phyloP scores from a whole-genome alignment of 2,797 vertebrate genomes.

The Chloroceryle amazona region DNA sequence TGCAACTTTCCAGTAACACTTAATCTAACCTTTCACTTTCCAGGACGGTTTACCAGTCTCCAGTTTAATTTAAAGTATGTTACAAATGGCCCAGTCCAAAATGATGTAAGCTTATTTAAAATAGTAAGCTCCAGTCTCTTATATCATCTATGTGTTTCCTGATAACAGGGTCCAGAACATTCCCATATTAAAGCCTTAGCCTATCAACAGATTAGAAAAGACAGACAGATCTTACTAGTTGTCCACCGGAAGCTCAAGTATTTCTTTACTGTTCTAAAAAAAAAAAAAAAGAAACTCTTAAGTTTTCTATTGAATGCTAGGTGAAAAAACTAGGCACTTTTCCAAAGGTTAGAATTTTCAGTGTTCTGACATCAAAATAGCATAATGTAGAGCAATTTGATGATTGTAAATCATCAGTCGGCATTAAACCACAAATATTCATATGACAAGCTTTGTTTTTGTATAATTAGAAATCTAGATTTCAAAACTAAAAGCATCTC shows the following conservation, averaged over 20 bases:
- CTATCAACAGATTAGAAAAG: not conserved
- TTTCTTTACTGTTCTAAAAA: not conserved
- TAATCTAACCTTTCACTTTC: not conserved
- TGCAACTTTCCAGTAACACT: not conserved
- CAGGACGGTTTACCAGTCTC: not conserved
- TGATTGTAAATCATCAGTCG: not conserved
- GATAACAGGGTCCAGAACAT: not conserved
- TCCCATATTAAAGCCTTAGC: not conserved
- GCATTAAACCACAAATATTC: not conserved
- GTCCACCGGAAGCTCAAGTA: not conserved
- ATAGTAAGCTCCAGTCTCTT: not conserved
- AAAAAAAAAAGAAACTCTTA: not conserved
- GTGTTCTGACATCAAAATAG: not conserved
- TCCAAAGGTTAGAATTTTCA: not conserved
- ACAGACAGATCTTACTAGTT: not conserved
- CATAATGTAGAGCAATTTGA: not conserved
- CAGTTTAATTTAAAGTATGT: not conserved
- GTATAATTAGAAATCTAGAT: not conserved
- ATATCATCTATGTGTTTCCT: not conserved
- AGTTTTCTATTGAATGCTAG: not conserved
- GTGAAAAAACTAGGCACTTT: not conserved
- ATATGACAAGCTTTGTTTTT: not conserved
- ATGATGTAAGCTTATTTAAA: not conserved
- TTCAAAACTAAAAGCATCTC: not conserved
- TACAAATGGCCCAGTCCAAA: not conserved